Percentiles rank a stretch among this genome's conserved stretches.
These are phyloP conservation scores for Xiphias gladius DNA, from an alignment of 2,113 vertebrate species.

Conservation along the genomic window DNA sequence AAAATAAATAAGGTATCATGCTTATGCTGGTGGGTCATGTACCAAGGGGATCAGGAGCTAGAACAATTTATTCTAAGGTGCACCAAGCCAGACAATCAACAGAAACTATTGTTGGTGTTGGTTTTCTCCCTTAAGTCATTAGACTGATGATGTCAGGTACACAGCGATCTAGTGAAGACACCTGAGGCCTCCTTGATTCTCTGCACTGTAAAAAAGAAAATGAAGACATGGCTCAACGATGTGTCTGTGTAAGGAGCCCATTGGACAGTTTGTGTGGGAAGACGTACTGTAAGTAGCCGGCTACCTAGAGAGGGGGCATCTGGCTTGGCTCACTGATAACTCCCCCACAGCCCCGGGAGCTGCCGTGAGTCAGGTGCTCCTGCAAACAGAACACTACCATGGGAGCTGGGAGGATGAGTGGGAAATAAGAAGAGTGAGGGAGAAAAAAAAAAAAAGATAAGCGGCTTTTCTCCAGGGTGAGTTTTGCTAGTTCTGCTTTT, in stretches of 20 bases:
- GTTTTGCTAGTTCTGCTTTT: conserved; percentile 53
- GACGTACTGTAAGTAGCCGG: conserved; percentile 56
- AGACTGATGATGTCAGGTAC: conserved; percentile 13
- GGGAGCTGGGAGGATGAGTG: conserved; percentile 49
- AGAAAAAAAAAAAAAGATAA: conserved; percentile 48
- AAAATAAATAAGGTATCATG: not conserved
- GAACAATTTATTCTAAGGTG: conserved; percentile 8
- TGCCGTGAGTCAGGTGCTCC: conserved; percentile 74
- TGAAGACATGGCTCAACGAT: conserved; percentile 11
- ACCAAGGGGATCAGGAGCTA: not conserved
- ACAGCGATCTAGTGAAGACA: conserved; percentile 7
- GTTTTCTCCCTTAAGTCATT: not conserved
- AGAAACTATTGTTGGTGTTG: not conserved
- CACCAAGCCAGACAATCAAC: not conserved
- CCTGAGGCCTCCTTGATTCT: conserved; percentile 9
- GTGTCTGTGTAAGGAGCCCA: conserved; percentile 40
- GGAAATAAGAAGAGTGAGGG: conserved; percentile 45
- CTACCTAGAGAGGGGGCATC: conserved; percentile 81
- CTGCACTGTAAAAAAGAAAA: conserved; percentile 22
- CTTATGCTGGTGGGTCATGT: not conserved
- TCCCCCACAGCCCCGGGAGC: conserved; percentile 75
- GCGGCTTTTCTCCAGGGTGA: conserved; percentile 55
- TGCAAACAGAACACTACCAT: conserved; percentile 65
- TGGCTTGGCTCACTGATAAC: conserved; percentile 69
- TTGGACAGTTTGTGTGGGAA: conserved; percentile 69